Evolutionary conservation across 1,140 invertebrate genomes (phyloP), one percentile per base, ranked within the genome.

Genomic region (Penaeus indicus): DNA sequence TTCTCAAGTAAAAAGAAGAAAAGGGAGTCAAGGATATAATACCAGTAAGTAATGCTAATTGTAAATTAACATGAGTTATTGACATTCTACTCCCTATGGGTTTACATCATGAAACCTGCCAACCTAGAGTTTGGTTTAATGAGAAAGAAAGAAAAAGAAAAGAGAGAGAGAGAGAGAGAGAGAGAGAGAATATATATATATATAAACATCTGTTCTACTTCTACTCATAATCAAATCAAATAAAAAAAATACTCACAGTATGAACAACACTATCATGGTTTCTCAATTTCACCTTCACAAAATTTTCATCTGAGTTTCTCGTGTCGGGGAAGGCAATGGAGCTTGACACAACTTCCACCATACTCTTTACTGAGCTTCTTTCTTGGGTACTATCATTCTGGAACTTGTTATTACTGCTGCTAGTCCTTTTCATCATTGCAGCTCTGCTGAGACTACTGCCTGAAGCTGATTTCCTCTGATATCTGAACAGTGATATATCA

Each of bases 261-360:
- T 86, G 85, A 25, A 69, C n/a, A 32, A 81, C n/a, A 47, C 63
- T 61, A n/a, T 86, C 85, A 25, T 80, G 62, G 27, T 86, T 86
- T 54, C 77, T 86, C 1, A 86, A 61, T 42, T 64, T 80, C 25
- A 86, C 63, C 38, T 86, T 86, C 2, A 86, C 42, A 69, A 63
- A 81, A 54, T 42, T 86, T 80, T 86, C 85, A 69, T 69, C 47
- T 13, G 27, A 63, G 19, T 32, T 32, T 22, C n/a, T 8, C 8
- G 78, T 86, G 42, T 86, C 78, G 67, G 77, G 85, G 63, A 80
- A 86, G 11, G 0, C 78, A 25, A 81, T 62, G 47, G 21, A 62
- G 47, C 63, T 77, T 21, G 85, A 80, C 32, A 67, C 63, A 25
- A 86, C 27, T 25, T 86, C 25, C 22, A 86, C 85, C 19, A 67